Base-by-base conservation (phyloP, 2,113 vertebrate species). In the Anoura caudifer region DNA sequence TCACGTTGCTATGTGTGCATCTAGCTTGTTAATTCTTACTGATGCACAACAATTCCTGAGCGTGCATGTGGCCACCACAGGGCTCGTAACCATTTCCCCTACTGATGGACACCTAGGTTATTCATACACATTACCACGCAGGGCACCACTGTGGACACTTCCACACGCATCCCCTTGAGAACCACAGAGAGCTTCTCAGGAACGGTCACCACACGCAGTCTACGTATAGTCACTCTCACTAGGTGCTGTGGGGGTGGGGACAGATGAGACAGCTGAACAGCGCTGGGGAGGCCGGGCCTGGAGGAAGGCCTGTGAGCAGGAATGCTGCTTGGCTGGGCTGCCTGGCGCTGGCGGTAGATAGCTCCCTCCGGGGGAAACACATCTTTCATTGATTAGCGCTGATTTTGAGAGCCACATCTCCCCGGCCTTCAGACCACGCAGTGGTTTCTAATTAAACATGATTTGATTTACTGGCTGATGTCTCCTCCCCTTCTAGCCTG, bases 41-140 rank as follows among this genome's bases (percentile, higher is more conserved):
- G 52, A 63, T 22, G 41, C 38, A 6, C 5, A 31, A 24, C 26
- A 28, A 59, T 56, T 31, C 73, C n/a, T 77, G 24, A 43, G 52
- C 2, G 3, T 6, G 80, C 2, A 2, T 8, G 80, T 54, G 80
- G 43, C 47, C 2, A 2, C n/a, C n/a, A 1, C 5, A 0, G 13
- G 26, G 17, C 12, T 61, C 52, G n/a, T 5, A 17, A n/a, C 22
- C 28, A 3, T 61, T 61, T 22, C 41, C 33, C 16, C 75, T 20
- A 1, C 20, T 19, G 26, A 83, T 6, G 88, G 41, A 19, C 52
- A 41, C 69, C 47, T 22, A 0, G 1, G 50, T 54, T 5, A 52
- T 24, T 47, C 13, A 24, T 0, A 19, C 9, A 16, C 16, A 10
- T 67, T 7, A 33, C 8, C 43, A 38, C 33, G 7, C 13, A 4